A percentile compares a stretch with the other conserved stretches of the same genome.
Conservation (phyloP, 2,797 vertebrate species). For the Neomorphus geoffroyi region DNA sequence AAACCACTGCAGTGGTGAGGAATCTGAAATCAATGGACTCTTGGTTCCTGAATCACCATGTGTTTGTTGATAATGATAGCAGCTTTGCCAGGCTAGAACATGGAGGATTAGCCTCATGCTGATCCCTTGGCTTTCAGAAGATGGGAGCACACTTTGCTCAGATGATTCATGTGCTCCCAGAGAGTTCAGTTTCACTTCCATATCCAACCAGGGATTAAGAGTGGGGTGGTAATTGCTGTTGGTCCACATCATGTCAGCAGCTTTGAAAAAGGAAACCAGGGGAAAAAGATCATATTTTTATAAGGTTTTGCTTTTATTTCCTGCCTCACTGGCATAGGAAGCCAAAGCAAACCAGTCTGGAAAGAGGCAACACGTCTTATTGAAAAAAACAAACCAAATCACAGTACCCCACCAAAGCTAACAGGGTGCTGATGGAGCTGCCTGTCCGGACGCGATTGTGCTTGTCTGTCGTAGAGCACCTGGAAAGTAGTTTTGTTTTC, state of each 20-base stretch:
- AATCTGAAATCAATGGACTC: not conserved
- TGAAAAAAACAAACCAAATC: not conserved
- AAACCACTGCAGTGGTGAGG: not conserved
- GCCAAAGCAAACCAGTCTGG: constrained; percentile 58
- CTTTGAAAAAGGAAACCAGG: not conserved
- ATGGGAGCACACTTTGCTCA: not conserved
- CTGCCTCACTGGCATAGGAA: not conserved
- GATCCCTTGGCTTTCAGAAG: not conserved
- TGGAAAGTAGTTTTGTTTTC: not conserved
- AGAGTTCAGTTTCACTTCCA: not conserved
- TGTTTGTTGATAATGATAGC: not conserved
- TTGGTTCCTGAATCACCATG: not conserved
- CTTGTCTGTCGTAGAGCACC: not conserved
- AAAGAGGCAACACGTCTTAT: constrained; percentile 20
- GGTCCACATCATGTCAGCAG: not conserved
- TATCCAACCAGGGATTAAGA: not conserved
- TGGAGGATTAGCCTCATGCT: not conserved
- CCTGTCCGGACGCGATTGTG: not conserved
- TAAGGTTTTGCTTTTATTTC: not conserved
- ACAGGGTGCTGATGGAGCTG: not conserved
- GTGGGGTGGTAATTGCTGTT: not conserved
- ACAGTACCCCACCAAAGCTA: constrained; percentile 10
- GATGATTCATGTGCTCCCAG: not conserved
- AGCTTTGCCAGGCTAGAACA: not conserved
- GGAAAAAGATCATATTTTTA: not conserved